phyloP scores from a whole-genome alignment of 2,888 invertebrate species.

The Danaus chrysippus region DNA sequence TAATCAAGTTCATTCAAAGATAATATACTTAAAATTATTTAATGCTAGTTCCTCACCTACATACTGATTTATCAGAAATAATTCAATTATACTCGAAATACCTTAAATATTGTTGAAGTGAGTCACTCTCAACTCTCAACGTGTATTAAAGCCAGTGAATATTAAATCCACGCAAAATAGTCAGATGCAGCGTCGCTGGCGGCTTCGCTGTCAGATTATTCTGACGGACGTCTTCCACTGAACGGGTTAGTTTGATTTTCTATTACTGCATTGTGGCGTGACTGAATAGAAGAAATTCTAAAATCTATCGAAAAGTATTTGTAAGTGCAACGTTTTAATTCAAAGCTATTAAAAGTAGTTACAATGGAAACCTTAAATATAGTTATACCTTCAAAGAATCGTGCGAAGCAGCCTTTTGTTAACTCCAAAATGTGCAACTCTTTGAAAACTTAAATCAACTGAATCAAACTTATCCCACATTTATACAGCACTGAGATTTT shows the following conservation, averaged over 20 bases:
- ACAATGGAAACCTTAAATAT: too few relatives aligned
- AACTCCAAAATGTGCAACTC: conserved; percentile 3
- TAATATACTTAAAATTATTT: too few relatives aligned
- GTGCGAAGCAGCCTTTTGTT: neutral
- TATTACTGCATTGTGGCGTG: conserved; percentile 3
- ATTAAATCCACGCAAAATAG: conserved; percentile 33
- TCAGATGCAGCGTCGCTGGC: conserved; percentile 30
- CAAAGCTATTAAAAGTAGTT: too few relatives aligned
- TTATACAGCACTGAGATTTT: conserved; percentile 4
- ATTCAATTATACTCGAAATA: neutral
- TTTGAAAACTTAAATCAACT: conserved; percentile 5
- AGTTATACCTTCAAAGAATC: neutral
- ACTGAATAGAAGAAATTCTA: neutral
- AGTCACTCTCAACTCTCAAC: neutral
- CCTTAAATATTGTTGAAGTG: neutral
- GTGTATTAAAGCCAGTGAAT: conserved; percentile 29
- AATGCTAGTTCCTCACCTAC: too few relatives aligned
- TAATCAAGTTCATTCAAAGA: too few relatives aligned
- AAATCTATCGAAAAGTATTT: too few relatives aligned
- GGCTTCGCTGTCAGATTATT: conserved; percentile 29
- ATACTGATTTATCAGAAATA: too few relatives aligned
- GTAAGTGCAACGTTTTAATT: too few relatives aligned
- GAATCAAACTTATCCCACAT: conserved; percentile 6
- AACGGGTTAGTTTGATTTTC: conserved; percentile 12
- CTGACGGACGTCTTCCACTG: conserved; percentile 27